phyloP scores from a whole-genome alignment of 2,797 vertebrate species.

The Coregonus ussuriensis region DNA sequence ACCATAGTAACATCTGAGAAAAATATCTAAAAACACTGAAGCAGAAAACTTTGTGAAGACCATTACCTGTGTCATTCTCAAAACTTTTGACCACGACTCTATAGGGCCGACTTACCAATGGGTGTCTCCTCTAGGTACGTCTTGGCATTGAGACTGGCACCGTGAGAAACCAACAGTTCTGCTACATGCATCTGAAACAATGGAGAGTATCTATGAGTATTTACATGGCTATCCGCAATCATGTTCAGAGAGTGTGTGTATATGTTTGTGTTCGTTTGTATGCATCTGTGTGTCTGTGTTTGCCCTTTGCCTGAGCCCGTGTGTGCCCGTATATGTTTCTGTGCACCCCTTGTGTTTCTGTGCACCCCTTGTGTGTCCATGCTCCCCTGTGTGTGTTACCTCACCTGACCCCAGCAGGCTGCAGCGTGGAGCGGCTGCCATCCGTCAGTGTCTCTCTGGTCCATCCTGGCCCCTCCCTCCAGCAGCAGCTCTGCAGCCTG shows the following conservation, averaged over 20 bases:
- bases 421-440: slow-evolving; percentile 97
- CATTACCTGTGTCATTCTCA: too few relatives aligned
- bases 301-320: not conserved
- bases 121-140: slow-evolving; percentile 95
- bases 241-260: not conserved
- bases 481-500: slow-evolving; percentile 92
- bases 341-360: not conserved
- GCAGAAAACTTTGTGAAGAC: too few relatives aligned
- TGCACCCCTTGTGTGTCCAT: not conserved
- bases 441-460: slow-evolving; percentile 89
- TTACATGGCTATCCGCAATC: not conserved
- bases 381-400: slow-evolving; percentile 53
- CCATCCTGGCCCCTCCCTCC: slow-evolving; percentile 88
- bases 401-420: slow-evolving; percentile 98
- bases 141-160: slow-evolving; percentile 92
- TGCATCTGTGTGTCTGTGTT: not conserved
- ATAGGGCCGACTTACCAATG: slow-evolving; percentile 80
- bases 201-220: not conserved
- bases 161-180: slow-evolving; percentile 92
- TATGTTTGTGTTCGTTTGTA: not conserved
- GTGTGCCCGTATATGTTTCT: not conserved
- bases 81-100: too few relatives aligned
- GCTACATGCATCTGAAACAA: slow-evolving; percentile 90
- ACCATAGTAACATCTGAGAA: too few relatives aligned
- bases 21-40: too few relatives aligned